Conservation (phyloP, 2,888 invertebrate genomes). For the Drosophila stalkeri region DNA sequence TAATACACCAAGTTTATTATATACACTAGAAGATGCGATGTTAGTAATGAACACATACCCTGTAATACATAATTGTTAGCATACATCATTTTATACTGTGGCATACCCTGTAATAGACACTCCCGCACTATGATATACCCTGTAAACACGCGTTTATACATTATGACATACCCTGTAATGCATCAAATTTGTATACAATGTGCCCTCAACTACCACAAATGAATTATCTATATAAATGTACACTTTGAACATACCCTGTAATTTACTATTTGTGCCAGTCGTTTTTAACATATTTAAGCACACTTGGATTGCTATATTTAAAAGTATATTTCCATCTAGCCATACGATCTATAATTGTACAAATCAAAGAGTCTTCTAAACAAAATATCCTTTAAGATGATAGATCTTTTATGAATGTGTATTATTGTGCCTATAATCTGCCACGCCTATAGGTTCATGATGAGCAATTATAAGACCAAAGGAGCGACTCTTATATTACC, state of each 20-base stretch:
- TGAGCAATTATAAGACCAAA: neutral
- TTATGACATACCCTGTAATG: neutral
- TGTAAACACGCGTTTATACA: neutral
- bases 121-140: neutral
- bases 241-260: neutral
- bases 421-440: too few relatives aligned
- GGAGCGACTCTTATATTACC: too few relatives aligned
- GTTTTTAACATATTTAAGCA: neutral
- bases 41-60: too few relatives aligned
- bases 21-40: neutral
- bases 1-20: neutral
- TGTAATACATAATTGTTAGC: too few relatives aligned
- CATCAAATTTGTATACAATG: neutral
- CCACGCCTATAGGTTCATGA: neutral
- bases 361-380: neutral
- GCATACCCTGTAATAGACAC: neutral
- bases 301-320: neutral
- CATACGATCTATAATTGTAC: neutral
- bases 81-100: neutral
- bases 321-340: neutral
- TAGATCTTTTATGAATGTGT: neutral
- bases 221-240: neutral
- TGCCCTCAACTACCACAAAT: too few relatives aligned
- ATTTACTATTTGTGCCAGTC: neutral
- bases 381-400: too few relatives aligned